Base-by-base conservation (phyloP, 2,113 vertebrate genomes). In the Mixornis gularis region DNA sequence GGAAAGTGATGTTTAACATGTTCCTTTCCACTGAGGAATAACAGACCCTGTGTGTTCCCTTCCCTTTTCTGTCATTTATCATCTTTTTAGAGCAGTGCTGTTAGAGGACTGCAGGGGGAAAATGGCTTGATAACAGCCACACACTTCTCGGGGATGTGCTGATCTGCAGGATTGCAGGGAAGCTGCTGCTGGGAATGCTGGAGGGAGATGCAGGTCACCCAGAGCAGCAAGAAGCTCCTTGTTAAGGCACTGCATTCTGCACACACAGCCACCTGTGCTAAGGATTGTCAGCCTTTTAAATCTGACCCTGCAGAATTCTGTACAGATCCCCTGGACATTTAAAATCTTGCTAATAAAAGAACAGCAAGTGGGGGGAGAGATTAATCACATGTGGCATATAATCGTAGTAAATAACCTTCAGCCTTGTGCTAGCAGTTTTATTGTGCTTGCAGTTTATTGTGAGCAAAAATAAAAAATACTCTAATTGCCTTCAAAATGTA, bases 361-460 rank as follows among this genome's bases (percentile, higher is more conserved):
- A n/a, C 32, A 63, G 56, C 43, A 62, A 63, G 18, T 8, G 24
- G 44, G 43, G 46, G 34, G 58, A 44, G 78, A 91, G 78, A 72
- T 92, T 64, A 82, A 90, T 89, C 70, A 51, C 70, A 89, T 48
- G 62, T 92, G 89, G 89, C 93, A 92, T 16, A 52, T 40, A 56
- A 89, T 94, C 89, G 49, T 21, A 79, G 68, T 10, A 85, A 92
- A 91, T 92, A 93, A 93, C 87, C 91, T 77, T 93, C 92, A 94
- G 10, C 84, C 52, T 70, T 15, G 48, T 46, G 89, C 74, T 41
- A 18, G 70, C 80, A 63, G 26, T 74, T 94, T 27, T 32, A 76
- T 74, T 85, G 71, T 79, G 81, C 91, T 94, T 82, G 81, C 94
- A 91, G 70, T 93, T 93, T 90, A 94, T 91, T 96, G 97, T 93